These are phyloP conservation scores for Stomorhina lunata DNA, from an alignment of 2,888 invertebrate genomes.

Conservation along the genomic window DNA sequence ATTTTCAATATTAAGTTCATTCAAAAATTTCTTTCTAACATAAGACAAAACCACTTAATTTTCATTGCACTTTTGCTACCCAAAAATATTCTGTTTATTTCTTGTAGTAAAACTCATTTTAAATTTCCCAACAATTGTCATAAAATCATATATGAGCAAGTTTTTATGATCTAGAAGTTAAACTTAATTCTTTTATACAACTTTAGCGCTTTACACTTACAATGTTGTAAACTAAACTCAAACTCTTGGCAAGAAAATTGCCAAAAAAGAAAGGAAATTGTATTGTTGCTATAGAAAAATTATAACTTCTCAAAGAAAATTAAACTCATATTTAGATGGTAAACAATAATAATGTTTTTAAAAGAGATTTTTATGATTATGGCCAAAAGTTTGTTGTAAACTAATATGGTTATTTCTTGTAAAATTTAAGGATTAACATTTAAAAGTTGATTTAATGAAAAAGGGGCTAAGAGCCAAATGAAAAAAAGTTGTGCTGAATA, in stretches of 20 bases:
- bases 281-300: constrained; percentile 20
- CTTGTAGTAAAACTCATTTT: no score
- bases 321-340: constrained; percentile 30
- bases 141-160: constrained; percentile 49
- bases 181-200: constrained; percentile 56
- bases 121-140: constrained; percentile 27
- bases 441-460: background rate
- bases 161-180: no score
- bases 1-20: no score
- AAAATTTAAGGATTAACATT: background rate
- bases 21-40: no score
- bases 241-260: background rate
- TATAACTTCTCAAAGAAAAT: constrained; percentile 62
- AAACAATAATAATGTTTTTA: constrained; percentile 48
- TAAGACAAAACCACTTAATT: no score
- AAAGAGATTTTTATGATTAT: constrained; percentile 77
- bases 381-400: constrained; percentile 72
- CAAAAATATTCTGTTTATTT: no score
- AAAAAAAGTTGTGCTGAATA: no score
- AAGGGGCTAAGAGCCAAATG: background rate
- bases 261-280: constrained; percentile 42
- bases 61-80: no score
- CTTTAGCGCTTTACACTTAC: constrained; percentile 18
- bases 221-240: background rate
- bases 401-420: constrained; percentile 44